These are phyloP conservation scores for Allobates femoralis DNA, from an alignment of 2,797 vertebrate species.

Conservation along the genomic window DNA sequence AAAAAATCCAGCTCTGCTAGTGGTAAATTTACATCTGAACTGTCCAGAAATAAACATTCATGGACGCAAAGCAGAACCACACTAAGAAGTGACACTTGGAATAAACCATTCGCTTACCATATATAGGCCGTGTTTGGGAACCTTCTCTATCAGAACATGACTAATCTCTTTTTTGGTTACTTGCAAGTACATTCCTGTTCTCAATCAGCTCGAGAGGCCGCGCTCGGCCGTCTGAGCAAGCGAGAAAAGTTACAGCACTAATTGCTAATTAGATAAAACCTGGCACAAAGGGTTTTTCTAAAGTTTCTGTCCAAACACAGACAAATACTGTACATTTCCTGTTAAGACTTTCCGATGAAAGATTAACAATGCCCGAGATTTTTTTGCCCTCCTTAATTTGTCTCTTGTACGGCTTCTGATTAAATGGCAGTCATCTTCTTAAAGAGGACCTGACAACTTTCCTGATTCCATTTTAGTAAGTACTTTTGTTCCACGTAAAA, in stretches of 20 bases:
- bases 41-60: slow-evolving; percentile 56
- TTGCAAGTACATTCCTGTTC: slow-evolving; percentile 42
- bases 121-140: slow-evolving; percentile 51
- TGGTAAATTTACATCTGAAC: slow-evolving; percentile 49
- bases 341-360: slow-evolving; percentile 34
- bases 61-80: slow-evolving; percentile 47
- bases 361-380: slow-evolving; percentile 28
- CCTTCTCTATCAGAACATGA: slow-evolving; percentile 38
- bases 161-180: slow-evolving; percentile 33
- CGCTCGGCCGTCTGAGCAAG: not conserved
- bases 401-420: not conserved
- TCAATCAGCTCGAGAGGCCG: slow-evolving; percentile 28
- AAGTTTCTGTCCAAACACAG: not conserved
- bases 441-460: not conserved
- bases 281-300: slow-evolving; percentile 25
- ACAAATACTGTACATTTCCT: slow-evolving; percentile 36
- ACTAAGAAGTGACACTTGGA: slow-evolving; percentile 47
- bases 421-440: not conserved
- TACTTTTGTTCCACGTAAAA: not conserved
- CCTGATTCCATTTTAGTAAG: not conserved
- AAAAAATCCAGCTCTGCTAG: not conserved
- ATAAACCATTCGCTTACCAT: slow-evolving; percentile 40
- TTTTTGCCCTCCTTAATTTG: not conserved
- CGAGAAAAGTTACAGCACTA: slow-evolving; percentile 38
- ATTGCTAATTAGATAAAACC: slow-evolving; percentile 56